phyloP scores from a whole-genome alignment of 2,797 vertebrate species.

The Lacerta viridis region DNA sequence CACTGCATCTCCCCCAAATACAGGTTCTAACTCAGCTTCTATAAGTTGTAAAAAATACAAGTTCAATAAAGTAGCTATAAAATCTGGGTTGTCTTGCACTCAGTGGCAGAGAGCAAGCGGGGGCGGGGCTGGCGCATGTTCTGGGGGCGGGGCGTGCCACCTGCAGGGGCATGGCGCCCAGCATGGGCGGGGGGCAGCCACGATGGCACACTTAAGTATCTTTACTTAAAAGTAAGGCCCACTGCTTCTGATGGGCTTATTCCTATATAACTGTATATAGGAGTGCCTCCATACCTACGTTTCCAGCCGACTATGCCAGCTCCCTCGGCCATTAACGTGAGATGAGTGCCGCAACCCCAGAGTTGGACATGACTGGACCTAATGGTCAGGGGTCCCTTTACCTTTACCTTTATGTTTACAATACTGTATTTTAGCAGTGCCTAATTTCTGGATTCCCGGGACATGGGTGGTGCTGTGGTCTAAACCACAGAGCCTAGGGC shows the following conservation, averaged over 20 bases:
- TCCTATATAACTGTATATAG: not conserved
- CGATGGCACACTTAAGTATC: not conserved
- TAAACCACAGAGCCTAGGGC: no score
- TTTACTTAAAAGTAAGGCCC: not conserved
- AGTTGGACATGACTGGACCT: no score
- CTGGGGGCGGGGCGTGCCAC: no score
- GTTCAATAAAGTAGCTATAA: not conserved
- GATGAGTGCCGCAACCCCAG: no score
- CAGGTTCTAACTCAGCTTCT: slow-evolving; percentile 19
- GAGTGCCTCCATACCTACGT: not conserved
- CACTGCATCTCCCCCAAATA: not conserved
- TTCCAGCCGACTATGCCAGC: no score
- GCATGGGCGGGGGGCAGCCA: no score
- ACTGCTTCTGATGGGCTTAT: not conserved
- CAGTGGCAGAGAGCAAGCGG: no score
- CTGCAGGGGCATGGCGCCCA: no score
- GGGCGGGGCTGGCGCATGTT: no score
- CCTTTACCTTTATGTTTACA: not conserved
- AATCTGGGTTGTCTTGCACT: not conserved
- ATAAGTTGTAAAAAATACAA: not conserved
- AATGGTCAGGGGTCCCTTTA: no score
- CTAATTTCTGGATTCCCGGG: not conserved
- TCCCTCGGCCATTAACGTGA: no score
- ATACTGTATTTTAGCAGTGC: not conserved
- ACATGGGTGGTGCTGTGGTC: no score